Evolutionary conservation across 2,113 vertebrate species (phyloP).

Genomic region (Heteronetta atricapilla): DNA sequence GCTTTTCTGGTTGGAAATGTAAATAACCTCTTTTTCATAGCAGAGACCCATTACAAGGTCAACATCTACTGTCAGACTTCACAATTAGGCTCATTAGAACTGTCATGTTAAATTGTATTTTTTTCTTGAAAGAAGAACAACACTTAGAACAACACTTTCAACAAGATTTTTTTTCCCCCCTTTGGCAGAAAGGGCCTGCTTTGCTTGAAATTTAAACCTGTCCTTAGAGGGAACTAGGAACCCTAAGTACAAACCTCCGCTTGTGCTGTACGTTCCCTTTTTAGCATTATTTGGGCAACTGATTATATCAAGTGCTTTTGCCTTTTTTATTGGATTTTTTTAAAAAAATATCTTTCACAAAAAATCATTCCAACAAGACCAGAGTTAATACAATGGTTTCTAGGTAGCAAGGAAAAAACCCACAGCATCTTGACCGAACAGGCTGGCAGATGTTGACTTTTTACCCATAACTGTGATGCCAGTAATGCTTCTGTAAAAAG

Average conservation of each 20-base stretch:
- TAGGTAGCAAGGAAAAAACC: conserved; percentile 3
- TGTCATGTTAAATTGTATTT: not conserved
- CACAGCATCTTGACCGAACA: not conserved
- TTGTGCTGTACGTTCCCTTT: not conserved
- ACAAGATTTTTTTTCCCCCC: not conserved
- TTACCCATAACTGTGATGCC: not conserved
- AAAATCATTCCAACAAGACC: not conserved
- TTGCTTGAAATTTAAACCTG: not conserved
- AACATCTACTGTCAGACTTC: not conserved
- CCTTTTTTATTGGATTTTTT: not conserved
- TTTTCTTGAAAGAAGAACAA: not conserved
- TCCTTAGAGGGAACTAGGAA: not conserved
- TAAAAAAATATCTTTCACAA: not conserved
- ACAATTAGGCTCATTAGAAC: conserved; percentile 16
- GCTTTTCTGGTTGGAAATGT: not conserved
- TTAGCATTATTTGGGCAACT: not conserved
- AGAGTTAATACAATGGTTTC: conserved; percentile 23
- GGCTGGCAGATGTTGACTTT: conserved; percentile 54
- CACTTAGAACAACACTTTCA: not conserved
- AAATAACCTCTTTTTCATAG: conserved; percentile 19
- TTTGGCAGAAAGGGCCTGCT: accelerated
- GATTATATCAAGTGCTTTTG: not conserved
- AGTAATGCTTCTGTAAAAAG: conserved; percentile 17
- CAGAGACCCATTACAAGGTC: conserved; percentile 3
- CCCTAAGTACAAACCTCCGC: not conserved